Percentiles rank a stretch among this genome's conserved stretches.
These are phyloP conservation scores for Macaca mulatta DNA, from an alignment of 2,113 vertebrate species.

Conservation along the genomic window DNA sequence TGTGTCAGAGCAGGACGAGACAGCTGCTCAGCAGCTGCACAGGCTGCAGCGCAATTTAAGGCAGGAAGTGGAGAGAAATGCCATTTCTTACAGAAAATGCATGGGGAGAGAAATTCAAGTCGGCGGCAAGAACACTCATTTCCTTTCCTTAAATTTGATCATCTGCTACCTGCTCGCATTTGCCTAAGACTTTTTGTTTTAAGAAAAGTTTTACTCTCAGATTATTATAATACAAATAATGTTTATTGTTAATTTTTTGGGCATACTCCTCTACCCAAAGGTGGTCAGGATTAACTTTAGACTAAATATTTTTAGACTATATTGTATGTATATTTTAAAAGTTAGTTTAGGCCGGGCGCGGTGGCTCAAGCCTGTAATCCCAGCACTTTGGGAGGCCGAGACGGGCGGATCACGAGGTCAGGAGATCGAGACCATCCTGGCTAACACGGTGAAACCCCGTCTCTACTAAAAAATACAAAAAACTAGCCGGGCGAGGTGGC, in stretches of 20 bases:
- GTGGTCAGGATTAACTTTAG: not conserved
- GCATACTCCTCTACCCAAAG: not conserved
- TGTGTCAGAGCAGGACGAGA: not conserved
- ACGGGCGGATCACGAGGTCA: no score
- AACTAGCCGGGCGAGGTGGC: no score
- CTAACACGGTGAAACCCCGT: no score
- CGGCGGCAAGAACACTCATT: not conserved
- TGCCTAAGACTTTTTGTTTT: not conserved
- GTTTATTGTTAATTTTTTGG: not conserved
- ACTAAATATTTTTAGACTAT: not conserved
- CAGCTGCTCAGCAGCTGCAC: not conserved
- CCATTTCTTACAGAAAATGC: not conserved
- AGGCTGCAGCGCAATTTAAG: not conserved
- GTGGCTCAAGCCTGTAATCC: no score
- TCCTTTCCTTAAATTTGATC: not conserved
- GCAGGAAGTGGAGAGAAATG: conserved; percentile 9
- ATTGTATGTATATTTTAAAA: not conserved
- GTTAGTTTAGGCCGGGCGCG: no score
- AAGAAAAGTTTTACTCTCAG: not conserved
- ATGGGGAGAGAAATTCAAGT: not conserved
- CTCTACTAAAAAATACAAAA: no score
- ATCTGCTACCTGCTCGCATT: not conserved
- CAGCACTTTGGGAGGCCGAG: no score
- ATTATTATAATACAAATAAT: conserved; percentile 16
- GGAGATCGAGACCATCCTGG: no score